These are phyloP conservation scores for Centrocercus urophasianus DNA, from an alignment of 2,113 vertebrate species.

Conservation along the genomic window DNA sequence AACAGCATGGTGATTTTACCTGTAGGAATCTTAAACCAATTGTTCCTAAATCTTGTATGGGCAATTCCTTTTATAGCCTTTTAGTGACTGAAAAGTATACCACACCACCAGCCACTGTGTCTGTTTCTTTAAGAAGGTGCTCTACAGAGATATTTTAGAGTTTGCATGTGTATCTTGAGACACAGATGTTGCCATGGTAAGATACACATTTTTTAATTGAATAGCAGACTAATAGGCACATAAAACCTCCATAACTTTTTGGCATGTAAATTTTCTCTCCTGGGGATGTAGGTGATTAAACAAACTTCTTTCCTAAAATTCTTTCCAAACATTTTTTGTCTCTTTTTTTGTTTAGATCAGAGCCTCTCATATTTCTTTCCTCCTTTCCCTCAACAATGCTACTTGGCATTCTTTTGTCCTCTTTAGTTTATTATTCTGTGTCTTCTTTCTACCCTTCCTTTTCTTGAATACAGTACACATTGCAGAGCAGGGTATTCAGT, in stretches of 20 bases:
- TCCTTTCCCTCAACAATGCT: background rate
- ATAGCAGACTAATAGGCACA: slow-evolving; percentile 77
- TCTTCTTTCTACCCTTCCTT: background rate
- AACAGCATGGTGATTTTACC: background rate
- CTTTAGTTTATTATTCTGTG: background rate
- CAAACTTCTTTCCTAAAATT: slow-evolving; percentile 63
- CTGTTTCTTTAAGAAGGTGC: slow-evolving; percentile 70
- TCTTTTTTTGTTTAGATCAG: slow-evolving; percentile 39
- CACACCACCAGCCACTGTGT: background rate
- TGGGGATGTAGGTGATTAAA: slow-evolving; percentile 70
- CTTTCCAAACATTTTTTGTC: slow-evolving; percentile 27
- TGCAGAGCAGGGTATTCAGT: fast-evolving
- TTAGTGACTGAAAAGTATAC: background rate
- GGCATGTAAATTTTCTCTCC: slow-evolving; percentile 74
- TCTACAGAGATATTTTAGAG: slow-evolving; percentile 59
- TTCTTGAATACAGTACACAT: background rate
- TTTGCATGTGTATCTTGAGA: slow-evolving; percentile 63
- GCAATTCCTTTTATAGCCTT: slow-evolving; percentile 13
- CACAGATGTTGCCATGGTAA: slow-evolving; percentile 68
- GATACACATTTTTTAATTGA: slow-evolving; percentile 77
- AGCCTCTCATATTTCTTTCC: slow-evolving; percentile 12
- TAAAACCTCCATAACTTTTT: slow-evolving; percentile 76
- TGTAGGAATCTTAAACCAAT: background rate
- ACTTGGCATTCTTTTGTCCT: background rate
- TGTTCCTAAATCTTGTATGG: slow-evolving; percentile 1